Conservation (phyloP, 2,888 invertebrate species). For the Drosophila ochracea region DNA sequence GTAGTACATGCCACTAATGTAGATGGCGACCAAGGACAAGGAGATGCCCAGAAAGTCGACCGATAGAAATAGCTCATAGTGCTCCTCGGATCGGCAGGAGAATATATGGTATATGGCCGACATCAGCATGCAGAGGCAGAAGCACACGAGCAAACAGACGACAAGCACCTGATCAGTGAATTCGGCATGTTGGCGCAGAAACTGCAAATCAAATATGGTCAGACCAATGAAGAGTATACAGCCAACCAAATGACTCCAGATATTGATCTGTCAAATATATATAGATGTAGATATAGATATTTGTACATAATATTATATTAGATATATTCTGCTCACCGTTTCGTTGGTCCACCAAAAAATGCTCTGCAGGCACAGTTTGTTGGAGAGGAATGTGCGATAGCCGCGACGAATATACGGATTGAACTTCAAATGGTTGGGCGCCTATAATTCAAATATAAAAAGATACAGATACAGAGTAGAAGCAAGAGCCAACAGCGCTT, state of each 20-base stretch:
- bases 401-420: slow-evolving; percentile 95
- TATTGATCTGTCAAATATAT: slow-evolving; percentile 88
- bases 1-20: slow-evolving; percentile 97
- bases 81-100: slow-evolving; percentile 94
- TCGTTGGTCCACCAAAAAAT: slow-evolving; percentile 99
- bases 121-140: slow-evolving; percentile 96
- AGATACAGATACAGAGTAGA: slow-evolving; percentile 10
- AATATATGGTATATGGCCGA: slow-evolving; percentile 98
- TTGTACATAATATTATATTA: neutral
- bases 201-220: slow-evolving; percentile 92
- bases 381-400: slow-evolving; percentile 93
- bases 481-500: slow-evolving; percentile 2
- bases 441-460: slow-evolving; percentile 84
- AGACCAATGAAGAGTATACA: slow-evolving; percentile 93
- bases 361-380: slow-evolving; percentile 94
- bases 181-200: slow-evolving; percentile 92
- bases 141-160: slow-evolving; percentile 93
- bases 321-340: slow-evolving; percentile 86
- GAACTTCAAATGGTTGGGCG: slow-evolving; percentile 93
- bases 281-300: neutral
- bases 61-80: slow-evolving; percentile 94
- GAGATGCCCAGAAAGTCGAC: slow-evolving; percentile 97
- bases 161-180: slow-evolving; percentile 94
- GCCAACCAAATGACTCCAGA: slow-evolving; percentile 97
- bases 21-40: slow-evolving; percentile 95